Percentiles rank a stretch among this genome's conserved stretches.
These are phyloP conservation scores for Erpetoichthys calabaricus DNA, from an alignment of 2,797 vertebrate genomes.

Conservation along the genomic window DNA sequence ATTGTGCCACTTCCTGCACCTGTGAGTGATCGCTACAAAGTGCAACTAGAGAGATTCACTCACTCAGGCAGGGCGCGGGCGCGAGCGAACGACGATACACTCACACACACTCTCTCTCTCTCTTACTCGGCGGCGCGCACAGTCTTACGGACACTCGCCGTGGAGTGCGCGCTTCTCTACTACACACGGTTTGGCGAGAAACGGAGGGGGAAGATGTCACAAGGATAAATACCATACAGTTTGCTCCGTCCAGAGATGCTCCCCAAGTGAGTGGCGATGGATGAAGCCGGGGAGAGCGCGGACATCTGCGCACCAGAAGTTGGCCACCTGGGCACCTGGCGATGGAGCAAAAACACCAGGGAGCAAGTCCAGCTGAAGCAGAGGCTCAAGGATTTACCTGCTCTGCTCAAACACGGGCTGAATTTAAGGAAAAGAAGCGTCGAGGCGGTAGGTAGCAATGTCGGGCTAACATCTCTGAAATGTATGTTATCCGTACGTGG, in stretches of 20 bases:
- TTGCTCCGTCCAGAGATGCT: constrained; percentile 13
- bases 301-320: constrained; percentile 42
- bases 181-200: constrained; percentile 27
- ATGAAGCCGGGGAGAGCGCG: constrained; percentile 44
- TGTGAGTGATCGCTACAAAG: constrained; percentile 25
- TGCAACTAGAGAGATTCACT: background rate
- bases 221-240: no score
- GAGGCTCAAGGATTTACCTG: constrained; percentile 59
- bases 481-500: no score
- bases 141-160: constrained; percentile 27
- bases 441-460: constrained; percentile 10
- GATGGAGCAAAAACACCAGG: constrained; percentile 57
- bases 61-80: no score
- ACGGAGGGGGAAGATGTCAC: constrained; percentile 25
- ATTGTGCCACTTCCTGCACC: constrained; percentile 38
- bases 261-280: constrained; percentile 37
- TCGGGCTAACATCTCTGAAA: no score
- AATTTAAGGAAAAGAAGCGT: constrained; percentile 67
- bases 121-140: constrained; percentile 32
- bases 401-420: constrained; percentile 60
- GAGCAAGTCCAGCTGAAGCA: constrained; percentile 61
- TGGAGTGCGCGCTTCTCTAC: constrained; percentile 24
- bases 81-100: no score
- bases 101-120: no score
- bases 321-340: constrained; percentile 51